Conservation (phyloP, 1,140 invertebrate genomes). For the Drosophila baimaii region DNA sequence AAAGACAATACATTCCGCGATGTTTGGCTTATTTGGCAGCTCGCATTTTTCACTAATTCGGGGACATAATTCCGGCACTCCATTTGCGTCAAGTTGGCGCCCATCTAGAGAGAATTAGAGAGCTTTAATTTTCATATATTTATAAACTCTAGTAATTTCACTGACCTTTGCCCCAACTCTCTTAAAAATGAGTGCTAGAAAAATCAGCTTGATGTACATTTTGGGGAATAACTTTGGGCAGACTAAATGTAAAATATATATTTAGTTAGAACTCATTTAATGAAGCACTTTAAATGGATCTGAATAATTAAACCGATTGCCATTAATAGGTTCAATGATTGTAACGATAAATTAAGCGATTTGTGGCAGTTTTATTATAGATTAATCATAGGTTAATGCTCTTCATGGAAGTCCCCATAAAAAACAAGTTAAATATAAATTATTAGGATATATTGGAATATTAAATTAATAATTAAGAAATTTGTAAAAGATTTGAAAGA, state of each 20-base stretch:
- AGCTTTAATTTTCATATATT: neutral
- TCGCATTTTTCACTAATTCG: neutral
- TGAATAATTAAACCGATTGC: neutral
- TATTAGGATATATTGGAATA: too few species aligned
- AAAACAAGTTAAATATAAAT: too few species aligned
- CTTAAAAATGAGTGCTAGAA: neutral
- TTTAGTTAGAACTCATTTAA: neutral
- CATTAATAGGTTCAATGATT: neutral
- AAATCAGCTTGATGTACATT: conserved; percentile 4
- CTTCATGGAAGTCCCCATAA: too few species aligned
- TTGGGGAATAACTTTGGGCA: neutral
- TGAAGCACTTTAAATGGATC: neutral
- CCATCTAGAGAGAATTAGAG: neutral
- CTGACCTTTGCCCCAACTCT: neutral
- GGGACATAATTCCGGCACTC: neutral
- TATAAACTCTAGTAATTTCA: neutral
- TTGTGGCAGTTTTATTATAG: too few species aligned
- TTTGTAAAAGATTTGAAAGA: too few species aligned
- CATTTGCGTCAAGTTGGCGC: neutral
- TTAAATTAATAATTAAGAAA: neutral
- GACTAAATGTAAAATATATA: neutral
- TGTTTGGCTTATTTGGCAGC: neutral
- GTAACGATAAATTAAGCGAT: too few species aligned
- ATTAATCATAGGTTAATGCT: too few species aligned
- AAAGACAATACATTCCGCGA: neutral